These are phyloP conservation scores for Glareola pratincola DNA, from an alignment of 2,113 vertebrate genomes.

Conservation along the genomic window DNA sequence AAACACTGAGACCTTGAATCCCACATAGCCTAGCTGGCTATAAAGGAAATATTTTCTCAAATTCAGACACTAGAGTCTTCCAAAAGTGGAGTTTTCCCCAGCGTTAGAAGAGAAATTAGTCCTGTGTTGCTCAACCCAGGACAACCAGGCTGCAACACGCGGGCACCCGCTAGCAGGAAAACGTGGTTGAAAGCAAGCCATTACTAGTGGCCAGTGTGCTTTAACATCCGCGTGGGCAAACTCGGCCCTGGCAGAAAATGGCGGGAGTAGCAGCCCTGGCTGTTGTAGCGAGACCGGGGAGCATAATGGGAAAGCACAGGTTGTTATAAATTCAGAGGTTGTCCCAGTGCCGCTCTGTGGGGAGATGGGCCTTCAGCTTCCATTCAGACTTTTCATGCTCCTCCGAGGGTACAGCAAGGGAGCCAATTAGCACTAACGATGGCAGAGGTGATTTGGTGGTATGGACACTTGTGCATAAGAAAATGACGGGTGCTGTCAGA, in stretches of 20 bases:
- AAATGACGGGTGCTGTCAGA: background rate
- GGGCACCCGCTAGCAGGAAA: background rate
- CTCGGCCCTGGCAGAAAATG: background rate
- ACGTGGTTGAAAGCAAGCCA: background rate
- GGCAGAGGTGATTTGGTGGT: slow-evolving; percentile 26
- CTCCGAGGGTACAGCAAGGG: background rate
- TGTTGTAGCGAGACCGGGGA: background rate
- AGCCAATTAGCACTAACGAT: slow-evolving; percentile 54
- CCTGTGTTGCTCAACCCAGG: no score
- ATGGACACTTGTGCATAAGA: background rate
- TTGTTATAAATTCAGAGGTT: background rate
- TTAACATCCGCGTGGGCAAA: background rate
- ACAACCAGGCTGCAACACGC: background rate
- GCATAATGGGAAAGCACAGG: background rate
- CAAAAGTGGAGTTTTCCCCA: no score
- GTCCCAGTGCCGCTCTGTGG: background rate
- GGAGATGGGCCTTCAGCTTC: background rate
- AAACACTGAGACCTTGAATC: no score
- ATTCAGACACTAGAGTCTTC: no score
- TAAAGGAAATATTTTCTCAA: no score
- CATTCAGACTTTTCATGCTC: background rate
- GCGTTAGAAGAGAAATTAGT: no score
- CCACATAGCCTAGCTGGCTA: no score
- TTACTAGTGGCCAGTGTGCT: background rate
- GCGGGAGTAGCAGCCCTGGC: background rate